Evolutionary conservation across 2,113 vertebrate genomes (phyloP), one percentile per base, ranked within the genome.

Genomic region (Petromus typicus): DNA sequence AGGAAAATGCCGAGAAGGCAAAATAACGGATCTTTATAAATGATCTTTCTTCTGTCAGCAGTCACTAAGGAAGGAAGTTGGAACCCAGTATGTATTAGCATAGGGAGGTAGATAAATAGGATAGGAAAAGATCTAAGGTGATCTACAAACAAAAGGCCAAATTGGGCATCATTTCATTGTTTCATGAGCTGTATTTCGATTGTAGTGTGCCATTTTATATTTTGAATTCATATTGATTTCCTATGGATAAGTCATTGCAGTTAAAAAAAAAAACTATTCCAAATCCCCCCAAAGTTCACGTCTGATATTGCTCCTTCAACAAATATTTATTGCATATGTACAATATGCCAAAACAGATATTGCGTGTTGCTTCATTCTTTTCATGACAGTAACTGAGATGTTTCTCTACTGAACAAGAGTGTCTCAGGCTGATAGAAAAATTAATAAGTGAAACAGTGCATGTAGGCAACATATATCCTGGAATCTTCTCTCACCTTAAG

Each of bases 211-310:
- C 7, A 30, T 66, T 93, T 83, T 87, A 9, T 67, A 30, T 87
- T 75, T 92, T 87, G 57, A 93, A 61, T 87, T 86, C 14, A 37
- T 57, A 57, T 76, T 37, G 75, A 59, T 84, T 84, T 48, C 54
- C 16, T 87, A 7, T 27, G 45, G n/a, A 45, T 83, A 76, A 37
- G 11, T 82, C 40, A n/a, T 37, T 89, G 32, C 48, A 6, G 5
- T 69, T 48, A 34, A 75, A 81, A 71, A 79, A 59, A 91, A n/a
- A 63, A 88, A 95, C 43, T 48, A 13, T 51, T 48, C 22, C 7
- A 80, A 92, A 85, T 90, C 32, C 84, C 4, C 67, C 17, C 56
- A 5, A 83, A 92, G 17, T 51, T 66, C 69, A 61, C 51, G 2
- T 82, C 10, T 86, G 3, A 12, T 32, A 1, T 59, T 48, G 12